These are phyloP conservation scores for Pachyseris speciosa DNA, from an alignment of 64 coral and sea anemone genomes.

Conservation along the genomic window DNA sequence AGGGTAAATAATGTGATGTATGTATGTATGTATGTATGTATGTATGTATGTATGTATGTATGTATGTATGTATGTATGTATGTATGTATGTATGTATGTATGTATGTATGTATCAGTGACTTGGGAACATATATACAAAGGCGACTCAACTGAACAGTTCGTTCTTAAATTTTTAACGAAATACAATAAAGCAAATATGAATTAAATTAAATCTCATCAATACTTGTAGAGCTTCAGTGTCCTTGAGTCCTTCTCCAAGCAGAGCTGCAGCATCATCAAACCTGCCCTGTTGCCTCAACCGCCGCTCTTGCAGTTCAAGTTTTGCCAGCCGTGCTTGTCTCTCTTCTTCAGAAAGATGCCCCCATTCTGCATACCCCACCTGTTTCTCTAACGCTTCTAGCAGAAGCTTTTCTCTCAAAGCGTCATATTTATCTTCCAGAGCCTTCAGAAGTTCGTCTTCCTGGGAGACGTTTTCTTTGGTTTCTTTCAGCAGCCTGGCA, in stretches of 20 bases:
- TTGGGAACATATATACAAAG: no score
- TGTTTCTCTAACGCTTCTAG: conserved; percentile 86
- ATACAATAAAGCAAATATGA: no score
- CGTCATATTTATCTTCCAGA: conserved; percentile 94
- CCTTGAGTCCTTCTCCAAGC: conserved; percentile 89
- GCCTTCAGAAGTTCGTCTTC: conserved; percentile 95
- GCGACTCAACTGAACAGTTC: no score
- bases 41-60: conserved; percentile 25
- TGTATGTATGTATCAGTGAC: conserved; percentile 10
- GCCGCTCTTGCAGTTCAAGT: conserved; percentile 86
- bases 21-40: conserved; percentile 30
- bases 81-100: conserved; percentile 42
- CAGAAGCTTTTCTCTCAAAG: conserved; percentile 77
- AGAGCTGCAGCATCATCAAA: conserved; percentile 91
- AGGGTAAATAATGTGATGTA: no score
- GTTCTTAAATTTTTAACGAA: no score
- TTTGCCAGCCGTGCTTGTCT: conserved; percentile 80
- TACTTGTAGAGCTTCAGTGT: conserved; percentile 83
- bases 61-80: conserved; percentile 40
- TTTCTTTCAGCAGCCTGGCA: conserved; percentile 85
- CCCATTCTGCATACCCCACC: conserved; percentile 86
- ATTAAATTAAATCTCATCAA: no score
- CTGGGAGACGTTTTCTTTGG: conserved; percentile 76
- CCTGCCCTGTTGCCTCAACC: conserved; percentile 88
- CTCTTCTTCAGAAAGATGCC: conserved; percentile 74